Evolutionary conservation across 2,888 invertebrate genomes (phyloP).

Genomic region (Gasteruption jaculator): DNA sequence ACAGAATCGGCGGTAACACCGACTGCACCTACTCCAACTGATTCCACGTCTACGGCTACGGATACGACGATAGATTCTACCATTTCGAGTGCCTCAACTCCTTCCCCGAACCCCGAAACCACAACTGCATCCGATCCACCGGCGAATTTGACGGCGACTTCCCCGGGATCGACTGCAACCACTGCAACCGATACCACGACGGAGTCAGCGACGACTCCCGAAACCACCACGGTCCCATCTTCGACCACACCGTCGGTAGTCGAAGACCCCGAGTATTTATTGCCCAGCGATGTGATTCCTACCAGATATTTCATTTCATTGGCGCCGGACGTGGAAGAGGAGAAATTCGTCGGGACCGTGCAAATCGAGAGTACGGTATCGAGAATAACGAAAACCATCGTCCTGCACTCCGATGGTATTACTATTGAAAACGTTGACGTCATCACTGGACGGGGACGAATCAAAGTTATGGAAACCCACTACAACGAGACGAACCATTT

Average conservation of each 20-base stretch:
- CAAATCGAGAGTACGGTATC: constrained; percentile 26
- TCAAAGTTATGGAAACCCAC: accelerated
- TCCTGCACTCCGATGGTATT: constrained; percentile 28
- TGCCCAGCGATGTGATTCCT: constrained; percentile 57
- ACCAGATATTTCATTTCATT: constrained; percentile 55
- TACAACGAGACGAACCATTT: constrained; percentile 49
- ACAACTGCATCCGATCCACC: neutral
- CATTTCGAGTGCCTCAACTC: too few relatives aligned
- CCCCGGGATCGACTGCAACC: neutral
- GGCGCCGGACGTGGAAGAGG: constrained; percentile 51
- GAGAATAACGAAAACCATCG: constrained; percentile 23
- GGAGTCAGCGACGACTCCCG: neutral
- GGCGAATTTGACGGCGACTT: too few relatives aligned
- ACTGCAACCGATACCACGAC: neutral
- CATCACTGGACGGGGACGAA: constrained; percentile 7
- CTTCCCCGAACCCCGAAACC: neutral
- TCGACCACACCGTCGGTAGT: neutral
- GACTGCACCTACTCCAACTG: too few relatives aligned
- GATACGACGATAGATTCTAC: too few relatives aligned
- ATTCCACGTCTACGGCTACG: too few relatives aligned
- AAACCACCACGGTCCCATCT: neutral
- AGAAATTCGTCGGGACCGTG: constrained; percentile 35
- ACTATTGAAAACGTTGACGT: constrained; percentile 7
- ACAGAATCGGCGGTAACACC: too few relatives aligned
- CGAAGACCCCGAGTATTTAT: constrained; percentile 46